A percentile compares a stretch with the other conserved stretches of the same genome.
These are phyloP conservation scores for Glyptemys insculpta DNA, from an alignment of 2,797 vertebrate genomes.

Conservation along the genomic window DNA sequence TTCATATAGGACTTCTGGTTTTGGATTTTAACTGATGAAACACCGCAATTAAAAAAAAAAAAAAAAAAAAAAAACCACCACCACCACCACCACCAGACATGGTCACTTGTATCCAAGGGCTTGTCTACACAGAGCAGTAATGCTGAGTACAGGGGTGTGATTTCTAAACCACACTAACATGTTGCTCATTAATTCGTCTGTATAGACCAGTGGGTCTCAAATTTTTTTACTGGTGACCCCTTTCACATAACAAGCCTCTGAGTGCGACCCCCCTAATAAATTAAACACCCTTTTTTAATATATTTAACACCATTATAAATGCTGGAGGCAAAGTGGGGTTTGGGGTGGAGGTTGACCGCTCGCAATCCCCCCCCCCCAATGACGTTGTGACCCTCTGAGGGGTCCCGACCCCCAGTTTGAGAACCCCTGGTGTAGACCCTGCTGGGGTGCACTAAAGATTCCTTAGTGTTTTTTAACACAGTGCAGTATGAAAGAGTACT, in stretches of 20 bases:
- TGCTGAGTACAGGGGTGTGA: background rate
- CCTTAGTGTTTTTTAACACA: background rate
- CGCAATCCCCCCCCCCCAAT: too few species aligned
- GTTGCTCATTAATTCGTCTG: background rate
- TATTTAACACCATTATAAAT: too few species aligned
- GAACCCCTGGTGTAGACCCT: too few species aligned
- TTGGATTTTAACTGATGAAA: background rate
- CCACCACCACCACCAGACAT: background rate
- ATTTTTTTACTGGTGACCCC: too few species aligned
- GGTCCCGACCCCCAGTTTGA: too few species aligned
- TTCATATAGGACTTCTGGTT: background rate
- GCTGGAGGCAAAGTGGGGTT: too few species aligned
- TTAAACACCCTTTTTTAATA: too few species aligned
- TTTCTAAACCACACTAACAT: background rate
- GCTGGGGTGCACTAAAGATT: background rate
- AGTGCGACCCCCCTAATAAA: too few species aligned
- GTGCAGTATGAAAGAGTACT: background rate
- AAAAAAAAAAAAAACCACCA: accelerated
- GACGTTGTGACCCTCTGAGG: too few species aligned
- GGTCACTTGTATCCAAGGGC: background rate
- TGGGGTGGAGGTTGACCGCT: too few species aligned
- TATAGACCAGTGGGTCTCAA: too few species aligned
- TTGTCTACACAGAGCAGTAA: background rate
- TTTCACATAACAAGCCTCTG: too few species aligned
- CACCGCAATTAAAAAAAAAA: background rate